These are phyloP conservation scores for Zeuzera pyrina DNA, from an alignment of 2,888 invertebrate genomes.

Conservation along the genomic window DNA sequence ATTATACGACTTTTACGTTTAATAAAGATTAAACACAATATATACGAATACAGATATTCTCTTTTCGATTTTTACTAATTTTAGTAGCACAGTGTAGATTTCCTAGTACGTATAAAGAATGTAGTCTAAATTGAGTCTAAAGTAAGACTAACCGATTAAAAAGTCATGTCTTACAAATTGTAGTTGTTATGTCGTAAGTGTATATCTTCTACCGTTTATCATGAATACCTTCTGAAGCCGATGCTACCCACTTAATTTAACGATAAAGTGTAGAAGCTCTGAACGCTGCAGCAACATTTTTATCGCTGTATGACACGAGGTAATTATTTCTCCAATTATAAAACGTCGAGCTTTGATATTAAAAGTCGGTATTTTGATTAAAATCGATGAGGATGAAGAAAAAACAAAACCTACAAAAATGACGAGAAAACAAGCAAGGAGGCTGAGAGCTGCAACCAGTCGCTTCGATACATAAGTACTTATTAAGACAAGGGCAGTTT, in stretches of 20 bases:
- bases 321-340: conserved; percentile 58
- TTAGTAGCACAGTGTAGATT: too few species aligned
- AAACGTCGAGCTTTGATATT: conserved; percentile 47
- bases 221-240: too few species aligned
- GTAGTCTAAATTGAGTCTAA: too few species aligned
- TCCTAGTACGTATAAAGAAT: too few species aligned
- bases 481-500: conserved; percentile 70
- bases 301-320: conserved; percentile 43
- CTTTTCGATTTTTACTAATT: too few species aligned
- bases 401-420: conserved; percentile 56
- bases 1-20: too few species aligned
- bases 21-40: too few species aligned
- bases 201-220: conserved; percentile 6
- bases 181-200: too few species aligned
- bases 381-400: conserved; percentile 55
- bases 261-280: conserved; percentile 26
- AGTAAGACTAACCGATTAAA: too few species aligned
- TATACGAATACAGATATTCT: too few species aligned
- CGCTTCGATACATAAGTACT: conserved; percentile 57
- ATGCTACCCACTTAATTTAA: conserved; percentile 24
- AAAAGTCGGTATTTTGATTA: conserved; percentile 63
- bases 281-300: conserved; percentile 14
- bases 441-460: conserved; percentile 22
- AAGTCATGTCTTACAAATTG: too few species aligned
- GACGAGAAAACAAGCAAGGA: conserved; percentile 48